Percentiles rank a stretch among this genome's conserved stretches.
phyloP scores from a whole-genome alignment of 2,888 invertebrate species.

The Barypeithes pellucidus region DNA sequence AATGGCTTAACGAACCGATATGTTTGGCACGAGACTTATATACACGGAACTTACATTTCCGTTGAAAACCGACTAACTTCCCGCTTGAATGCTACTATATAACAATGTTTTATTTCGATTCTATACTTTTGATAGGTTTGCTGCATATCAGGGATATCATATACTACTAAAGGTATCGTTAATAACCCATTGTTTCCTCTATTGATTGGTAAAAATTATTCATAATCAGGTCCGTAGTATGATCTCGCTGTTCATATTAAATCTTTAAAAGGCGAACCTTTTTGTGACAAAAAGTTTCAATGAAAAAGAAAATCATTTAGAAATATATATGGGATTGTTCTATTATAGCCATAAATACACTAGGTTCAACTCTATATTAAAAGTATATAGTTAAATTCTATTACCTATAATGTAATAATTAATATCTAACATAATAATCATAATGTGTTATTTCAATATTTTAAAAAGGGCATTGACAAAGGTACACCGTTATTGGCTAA shows the following conservation, averaged over 20 bases:
- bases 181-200: slow-evolving; percentile 25
- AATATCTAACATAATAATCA: too few relatives aligned
- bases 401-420: too few relatives aligned
- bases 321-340: too few relatives aligned
- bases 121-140: slow-evolving; percentile 7
- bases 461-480: too few relatives aligned
- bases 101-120: slow-evolving; percentile 29
- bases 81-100: slow-evolving; percentile 45
- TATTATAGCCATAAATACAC: too few relatives aligned
- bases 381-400: too few relatives aligned
- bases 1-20: slow-evolving; percentile 13
- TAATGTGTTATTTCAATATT: too few relatives aligned
- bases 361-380: too few relatives aligned
- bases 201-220: slow-evolving; percentile 3
- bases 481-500: too few relatives aligned
- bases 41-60: slow-evolving; percentile 50
- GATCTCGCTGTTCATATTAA: background rate
- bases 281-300: too few relatives aligned
- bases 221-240: background rate
- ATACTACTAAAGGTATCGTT: background rate
- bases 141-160: slow-evolving; percentile 9
- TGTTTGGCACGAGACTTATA: slow-evolving; percentile 37
- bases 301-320: too few relatives aligned
- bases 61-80: slow-evolving; percentile 38
- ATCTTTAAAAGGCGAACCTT: background rate